Evolutionary conservation across 2,888 invertebrate genomes (phyloP), one percentile per base, ranked within the genome.

Genomic region (Dorcus hopei): DNA sequence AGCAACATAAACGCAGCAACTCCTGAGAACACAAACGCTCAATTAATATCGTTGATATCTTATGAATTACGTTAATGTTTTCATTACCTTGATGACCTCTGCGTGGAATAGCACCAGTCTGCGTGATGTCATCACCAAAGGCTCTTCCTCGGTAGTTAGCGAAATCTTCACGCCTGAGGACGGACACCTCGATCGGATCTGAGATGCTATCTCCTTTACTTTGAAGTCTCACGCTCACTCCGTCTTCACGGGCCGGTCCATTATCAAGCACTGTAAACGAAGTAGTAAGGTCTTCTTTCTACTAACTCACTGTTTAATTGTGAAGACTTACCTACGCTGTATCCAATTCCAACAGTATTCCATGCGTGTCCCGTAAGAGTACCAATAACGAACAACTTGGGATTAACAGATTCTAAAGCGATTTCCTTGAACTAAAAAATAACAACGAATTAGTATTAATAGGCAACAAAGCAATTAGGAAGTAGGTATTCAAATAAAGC

Each of bases 1-100:
- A 88, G 82, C 69, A 95, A 86, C 71, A 97, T 82, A 80, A 97
- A 97, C 19, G 91, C 96, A 38, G 89, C 90, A 0, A 96, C 95
- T 57, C 85, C 81, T 88, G 80, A 42, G 61, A 67, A 52, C 16
- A 19, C 9, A 41, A 40, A 23, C 41, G 11, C 16, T 11, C 19
- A 6, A 33, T 33, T 33, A 33, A 6, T 14, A 41, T 19, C 19
- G 19, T 7, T 33, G 26, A 33, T 6, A 33, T 33, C 4, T 1
- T 33, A 33, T 33, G 3, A 33, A 33, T 16, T 11, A 7, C 7
- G 14, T 11, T 16, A 14, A 33, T 7, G 26, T 4, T 33, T 7
- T 33, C 26, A 16, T 5, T 42, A 81, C 76, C 81, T 80, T 91
- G 90, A 77, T 95, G 94, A n/a, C 96, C 96, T 65, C 97, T 83